Percentiles rank a stretch among this genome's conserved stretches.
These are phyloP conservation scores for Mola mola DNA, from an alignment of 2,113 vertebrate species.

Conservation along the genomic window DNA sequence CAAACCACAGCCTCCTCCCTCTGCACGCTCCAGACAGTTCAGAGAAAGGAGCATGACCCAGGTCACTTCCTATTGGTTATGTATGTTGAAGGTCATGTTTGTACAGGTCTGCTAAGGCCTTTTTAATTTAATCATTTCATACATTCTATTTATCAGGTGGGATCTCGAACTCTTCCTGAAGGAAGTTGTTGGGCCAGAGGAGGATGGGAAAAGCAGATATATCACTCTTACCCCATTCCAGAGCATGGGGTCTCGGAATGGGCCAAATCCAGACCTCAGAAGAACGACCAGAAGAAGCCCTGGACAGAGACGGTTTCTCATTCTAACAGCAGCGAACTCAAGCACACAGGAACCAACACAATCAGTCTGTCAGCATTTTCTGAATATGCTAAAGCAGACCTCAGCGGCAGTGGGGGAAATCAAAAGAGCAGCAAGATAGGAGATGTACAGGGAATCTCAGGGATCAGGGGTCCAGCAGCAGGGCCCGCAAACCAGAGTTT, in stretches of 20 bases:
- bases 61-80: conserved; percentile 34
- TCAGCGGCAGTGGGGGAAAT: conserved; percentile 23
- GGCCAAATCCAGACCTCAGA: conserved; percentile 65
- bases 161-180: conserved; percentile 81
- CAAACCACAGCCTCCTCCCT: conserved; percentile 80
- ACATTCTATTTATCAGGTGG: conserved; percentile 68
- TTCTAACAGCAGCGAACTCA: conserved; percentile 47
- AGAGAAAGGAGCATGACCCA: conserved; percentile 94
- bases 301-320: conserved; percentile 51
- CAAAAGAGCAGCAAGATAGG: conserved; percentile 9
- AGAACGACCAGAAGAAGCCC: conserved; percentile 51
- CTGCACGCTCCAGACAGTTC: conserved; percentile 81
- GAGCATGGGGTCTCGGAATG: conserved; percentile 70
- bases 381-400: conserved; percentile 20
- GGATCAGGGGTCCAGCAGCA: conserved; percentile 41
- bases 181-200: conserved; percentile 80
- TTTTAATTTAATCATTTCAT: conserved; percentile 3
- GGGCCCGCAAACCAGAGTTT: conserved; percentile 33
- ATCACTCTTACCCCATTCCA: conserved; percentile 64
- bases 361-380: conserved; percentile 25
- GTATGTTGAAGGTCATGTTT: neutral
- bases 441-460: conserved; percentile 64
- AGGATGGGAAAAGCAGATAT: conserved; percentile 77
- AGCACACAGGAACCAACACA: conserved; percentile 64
- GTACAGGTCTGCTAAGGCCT: neutral